These are phyloP conservation scores for Zelostemma sp. DNA, from an alignment of 1,140 invertebrate genomes.

Conservation along the genomic window DNA sequence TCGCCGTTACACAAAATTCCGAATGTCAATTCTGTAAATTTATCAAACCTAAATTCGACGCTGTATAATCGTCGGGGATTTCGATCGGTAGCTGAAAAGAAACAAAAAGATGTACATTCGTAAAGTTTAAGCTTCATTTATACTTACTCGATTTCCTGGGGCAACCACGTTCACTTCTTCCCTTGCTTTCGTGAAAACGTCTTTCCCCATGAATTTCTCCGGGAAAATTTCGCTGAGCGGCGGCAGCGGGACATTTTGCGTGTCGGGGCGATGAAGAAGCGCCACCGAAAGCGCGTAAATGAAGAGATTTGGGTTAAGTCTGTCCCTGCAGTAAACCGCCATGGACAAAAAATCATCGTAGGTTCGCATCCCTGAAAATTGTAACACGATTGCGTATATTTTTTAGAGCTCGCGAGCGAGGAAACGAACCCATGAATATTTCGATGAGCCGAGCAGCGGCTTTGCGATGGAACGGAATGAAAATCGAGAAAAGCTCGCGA, in stretches of 20 bases:
- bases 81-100: constrained; percentile 64
- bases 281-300: constrained; percentile 83
- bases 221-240: constrained; percentile 81
- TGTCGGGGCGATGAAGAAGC: constrained; percentile 81
- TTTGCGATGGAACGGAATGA: constrained; percentile 78
- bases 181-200: constrained; percentile 76
- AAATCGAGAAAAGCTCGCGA: constrained; percentile 80
- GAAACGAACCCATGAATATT: constrained; percentile 76
- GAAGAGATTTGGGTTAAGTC: constrained; percentile 83
- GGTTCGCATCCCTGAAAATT: constrained; percentile 74
- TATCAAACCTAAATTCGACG: constrained; percentile 76
- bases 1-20: no score
- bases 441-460: constrained; percentile 79
- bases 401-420: background rate
- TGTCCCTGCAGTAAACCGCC: constrained; percentile 79
- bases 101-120: background rate
- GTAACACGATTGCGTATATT: background rate
- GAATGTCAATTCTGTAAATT: no score
- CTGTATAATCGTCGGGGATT: constrained; percentile 81
- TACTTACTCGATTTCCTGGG: constrained; percentile 73
- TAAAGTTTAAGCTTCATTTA: constrained; percentile 4
- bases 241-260: constrained; percentile 78
- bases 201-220: constrained; percentile 82
- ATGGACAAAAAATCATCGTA: constrained; percentile 80
- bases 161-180: constrained; percentile 78